Percentiles rank a stretch among this genome's conserved stretches.
phyloP scores from a whole-genome alignment of 2,113 vertebrate genomes.

The Tetrax tetrax region DNA sequence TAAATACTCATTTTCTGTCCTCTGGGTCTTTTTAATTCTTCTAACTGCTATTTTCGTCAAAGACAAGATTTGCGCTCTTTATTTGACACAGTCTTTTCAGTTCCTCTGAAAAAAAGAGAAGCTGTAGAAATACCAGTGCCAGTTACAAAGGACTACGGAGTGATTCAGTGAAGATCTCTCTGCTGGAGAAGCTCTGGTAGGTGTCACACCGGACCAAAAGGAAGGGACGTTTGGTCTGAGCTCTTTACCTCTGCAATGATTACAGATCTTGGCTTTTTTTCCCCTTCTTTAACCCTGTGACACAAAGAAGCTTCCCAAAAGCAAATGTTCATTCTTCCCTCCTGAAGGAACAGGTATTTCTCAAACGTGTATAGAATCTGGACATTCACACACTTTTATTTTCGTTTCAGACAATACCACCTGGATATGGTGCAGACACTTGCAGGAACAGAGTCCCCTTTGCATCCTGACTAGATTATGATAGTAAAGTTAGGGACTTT shows the following conservation, averaged over 20 bases:
- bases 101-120: neutral
- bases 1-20: conserved; percentile 6
- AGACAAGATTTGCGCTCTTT: neutral
- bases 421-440: neutral
- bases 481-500: neutral
- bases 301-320: neutral
- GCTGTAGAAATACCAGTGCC: neutral
- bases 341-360: neutral
- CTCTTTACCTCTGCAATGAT: neutral
- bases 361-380: neutral
- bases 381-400: neutral
- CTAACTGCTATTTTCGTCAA: conserved; percentile 22
- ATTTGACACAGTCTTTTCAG: conserved; percentile 12
- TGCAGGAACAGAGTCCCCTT: neutral
- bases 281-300: neutral
- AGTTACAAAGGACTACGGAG: neutral
- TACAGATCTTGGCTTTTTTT: neutral
- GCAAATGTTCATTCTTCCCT: neutral
- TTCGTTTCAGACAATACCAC: neutral
- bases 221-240: neutral
- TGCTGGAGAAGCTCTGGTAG: neutral
- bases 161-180: neutral
- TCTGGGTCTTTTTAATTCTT: neutral
- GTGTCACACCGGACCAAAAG: neutral
- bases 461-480: neutral